Evolutionary conservation across 2,797 vertebrate species (phyloP), one percentile per base, ranked within the genome.

Genomic region (Myripristis murdjan): DNA sequence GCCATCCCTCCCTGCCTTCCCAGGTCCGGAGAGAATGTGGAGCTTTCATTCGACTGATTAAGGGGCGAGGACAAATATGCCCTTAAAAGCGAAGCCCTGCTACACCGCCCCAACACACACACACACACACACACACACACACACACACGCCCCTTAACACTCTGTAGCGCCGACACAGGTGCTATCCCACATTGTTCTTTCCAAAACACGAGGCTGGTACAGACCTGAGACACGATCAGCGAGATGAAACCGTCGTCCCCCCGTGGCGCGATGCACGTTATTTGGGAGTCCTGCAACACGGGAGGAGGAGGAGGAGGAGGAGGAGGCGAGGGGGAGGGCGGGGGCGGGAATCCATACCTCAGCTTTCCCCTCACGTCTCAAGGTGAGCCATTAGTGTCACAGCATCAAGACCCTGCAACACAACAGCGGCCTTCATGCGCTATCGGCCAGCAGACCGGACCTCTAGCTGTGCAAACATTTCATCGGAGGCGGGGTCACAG

Each of bases 1-100:
- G 81, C 87, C 89, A 91, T n/a, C n/a, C n/a, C n/a, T 90, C 88
- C 62, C 82, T 83, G 83, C 75, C 84, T 85, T 79, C 84, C 74
- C 76, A 48, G 76, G 79, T 82, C 84, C 53, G 33, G 60, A 54
- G 86, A 92, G 83, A 92, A 89, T 89, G 89, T 79, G 75, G 65
- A 80, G 89, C 83, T 93, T 92, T 93, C 85, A 92, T 92, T 92
- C 78, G 75, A 55, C 79, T 92, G 90, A 94, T 91, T 91, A 93
- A 90, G 83, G 88, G 84, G 90, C 85, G 88, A 92, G 89, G 88
- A 93, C 93, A 94, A 91, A 92, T 89, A 89, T 89, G 86, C 85
- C 90, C 87, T 91, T 85, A 90, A 89, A 91, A 73, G 66, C 54
- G 60, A 91, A 86, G 78, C 86, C 66, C 70, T 46, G 60, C 61